Conservation (phyloP, 2,113 vertebrate species). For the Pseudonaja textilis region DNA sequence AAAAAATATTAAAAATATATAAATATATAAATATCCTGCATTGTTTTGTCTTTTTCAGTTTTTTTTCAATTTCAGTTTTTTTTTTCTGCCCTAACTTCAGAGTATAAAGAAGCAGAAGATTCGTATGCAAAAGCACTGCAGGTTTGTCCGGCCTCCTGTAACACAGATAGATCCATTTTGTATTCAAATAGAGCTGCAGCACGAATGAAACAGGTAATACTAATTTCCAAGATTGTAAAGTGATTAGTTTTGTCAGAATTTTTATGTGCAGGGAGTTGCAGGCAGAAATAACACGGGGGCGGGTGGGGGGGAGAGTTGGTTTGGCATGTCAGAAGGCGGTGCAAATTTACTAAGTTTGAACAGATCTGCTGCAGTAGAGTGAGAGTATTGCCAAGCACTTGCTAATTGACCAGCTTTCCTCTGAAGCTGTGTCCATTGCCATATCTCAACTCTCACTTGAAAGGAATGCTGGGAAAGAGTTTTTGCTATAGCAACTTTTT, state of each 20-base stretch:
- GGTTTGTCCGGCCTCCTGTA: constrained; percentile 78
- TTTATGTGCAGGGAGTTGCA: background rate
- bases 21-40: constrained; percentile 2
- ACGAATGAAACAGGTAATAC: constrained; percentile 82
- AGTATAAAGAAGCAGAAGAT: constrained; percentile 78
- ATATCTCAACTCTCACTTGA: background rate
- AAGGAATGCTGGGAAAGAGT: background rate
- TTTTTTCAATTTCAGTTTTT: background rate
- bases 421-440: background rate
- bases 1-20: background rate
- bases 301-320: background rate
- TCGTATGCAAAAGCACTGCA: constrained; percentile 77
- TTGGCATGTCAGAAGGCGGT: background rate
- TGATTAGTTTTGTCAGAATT: background rate
- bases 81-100: constrained; percentile 61
- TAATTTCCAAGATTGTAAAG: background rate
- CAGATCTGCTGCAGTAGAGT: background rate
- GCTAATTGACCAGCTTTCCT: background rate
- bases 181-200: constrained; percentile 89
- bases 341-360: background rate
- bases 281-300: background rate
- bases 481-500: background rate
- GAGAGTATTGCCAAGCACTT: background rate
- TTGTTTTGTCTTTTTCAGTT: background rate
- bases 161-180: constrained; percentile 80